Base-by-base conservation (phyloP, 2,113 vertebrate genomes). In the Puntigrus tetrazona region DNA sequence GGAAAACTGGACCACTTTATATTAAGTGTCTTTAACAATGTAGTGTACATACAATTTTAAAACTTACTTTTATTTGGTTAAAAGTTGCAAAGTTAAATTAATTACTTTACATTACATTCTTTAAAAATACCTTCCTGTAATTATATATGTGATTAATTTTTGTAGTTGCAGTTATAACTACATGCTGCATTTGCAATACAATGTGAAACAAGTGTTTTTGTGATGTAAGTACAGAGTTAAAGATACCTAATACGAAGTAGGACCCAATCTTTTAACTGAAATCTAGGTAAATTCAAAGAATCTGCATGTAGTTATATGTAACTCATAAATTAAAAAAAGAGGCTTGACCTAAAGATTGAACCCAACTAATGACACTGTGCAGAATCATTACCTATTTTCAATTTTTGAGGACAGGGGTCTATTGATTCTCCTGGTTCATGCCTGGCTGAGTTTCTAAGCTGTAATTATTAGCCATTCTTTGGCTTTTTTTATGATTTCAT, bases 401-500 rank as follows among this genome's bases (percentile, higher is more conserved):
- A 36, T 70, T 13, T 27, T 25, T 81, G 11, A 69, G 50, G 43
- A 55, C 13, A 69, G 25, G 22, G 14, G n/a, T 78, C 29, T 76
- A 55, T 84, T 78, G 59, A 78, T 69, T 52, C 3, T 73, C 22
- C 34, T 59, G 43, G 16, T 27, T 22, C 25, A 38, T 25, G 61
- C 47, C n/a, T 74, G 77, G 78, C 55, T 85, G 55, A 85, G 45
- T 79, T 57, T 45, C 55, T 69, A 55, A 41, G 52, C 34, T 72
- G 22, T 69, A 67, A 47, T 84, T 89, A 91, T 92, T 89, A 89
- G 83, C 83, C 57, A 52, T 57, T 50, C 34, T 14, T 50, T 11
- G 81, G 85, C 81, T 63, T 67, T 61, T 41, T 74, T 61, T 81
- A 25, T 43, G 20, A 74, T 91, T 92, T 88, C 84, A 92, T 90